Conservation (phyloP, 2,797 vertebrate species). For the Pseudochirops cupreus region DNA sequence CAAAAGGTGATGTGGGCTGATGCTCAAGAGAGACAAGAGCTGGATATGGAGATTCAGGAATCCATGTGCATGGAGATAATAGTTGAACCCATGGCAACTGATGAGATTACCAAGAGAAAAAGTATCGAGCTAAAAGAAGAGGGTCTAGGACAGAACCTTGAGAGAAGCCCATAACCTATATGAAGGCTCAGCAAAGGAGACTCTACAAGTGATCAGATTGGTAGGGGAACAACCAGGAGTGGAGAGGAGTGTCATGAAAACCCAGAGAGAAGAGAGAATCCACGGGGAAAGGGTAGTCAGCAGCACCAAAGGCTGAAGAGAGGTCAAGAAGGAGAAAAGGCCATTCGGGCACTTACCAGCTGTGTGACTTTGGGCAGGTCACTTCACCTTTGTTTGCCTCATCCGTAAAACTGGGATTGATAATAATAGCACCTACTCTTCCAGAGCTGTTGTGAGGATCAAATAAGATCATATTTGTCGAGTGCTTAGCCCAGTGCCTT, state of each 20-base stretch:
- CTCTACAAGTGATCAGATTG: background rate
- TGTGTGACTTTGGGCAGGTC: background rate
- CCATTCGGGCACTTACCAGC: background rate
- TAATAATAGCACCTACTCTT: background rate
- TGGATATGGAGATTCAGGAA: background rate
- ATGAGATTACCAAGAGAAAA: background rate
- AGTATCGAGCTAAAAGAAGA: background rate
- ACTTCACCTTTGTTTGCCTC: background rate
- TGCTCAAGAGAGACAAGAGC: background rate
- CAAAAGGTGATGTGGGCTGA: background rate
- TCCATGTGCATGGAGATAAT: background rate
- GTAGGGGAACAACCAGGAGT: background rate
- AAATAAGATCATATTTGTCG: background rate
- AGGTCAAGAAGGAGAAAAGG: background rate
- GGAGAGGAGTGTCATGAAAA: background rate
- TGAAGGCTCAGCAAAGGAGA: no score
- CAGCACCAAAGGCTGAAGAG: background rate
- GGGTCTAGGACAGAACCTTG: no score
- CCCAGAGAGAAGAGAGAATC: background rate
- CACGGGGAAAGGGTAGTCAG: background rate
- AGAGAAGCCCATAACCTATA: no score
- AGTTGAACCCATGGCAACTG: background rate
- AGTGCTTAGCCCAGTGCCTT: no score
- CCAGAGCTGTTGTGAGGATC: background rate
- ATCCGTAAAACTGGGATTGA: background rate